These are phyloP conservation scores for Panzeria rudis DNA, from an alignment of 2,888 invertebrate species.

Conservation along the genomic window DNA sequence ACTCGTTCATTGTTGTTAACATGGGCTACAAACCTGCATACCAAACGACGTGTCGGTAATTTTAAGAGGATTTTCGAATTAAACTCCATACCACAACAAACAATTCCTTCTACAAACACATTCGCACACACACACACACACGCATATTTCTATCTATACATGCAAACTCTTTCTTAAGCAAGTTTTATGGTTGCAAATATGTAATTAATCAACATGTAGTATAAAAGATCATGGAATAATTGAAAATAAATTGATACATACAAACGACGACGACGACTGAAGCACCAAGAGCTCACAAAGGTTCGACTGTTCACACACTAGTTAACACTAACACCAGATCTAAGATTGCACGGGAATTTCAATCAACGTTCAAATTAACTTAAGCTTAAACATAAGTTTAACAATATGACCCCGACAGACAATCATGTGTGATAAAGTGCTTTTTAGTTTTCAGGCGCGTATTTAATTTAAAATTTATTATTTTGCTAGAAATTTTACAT, in stretches of 20 bases:
- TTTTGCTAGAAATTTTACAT: constrained; percentile 37
- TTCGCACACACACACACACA: neutral
- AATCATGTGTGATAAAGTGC: neutral
- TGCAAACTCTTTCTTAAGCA: neutral
- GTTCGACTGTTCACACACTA: constrained; percentile 43
- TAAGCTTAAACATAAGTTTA: constrained; percentile 38
- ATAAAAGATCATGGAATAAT: constrained; percentile 61
- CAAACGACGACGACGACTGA: neutral
- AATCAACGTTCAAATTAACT: constrained; percentile 33
- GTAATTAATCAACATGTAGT: constrained; percentile 65
- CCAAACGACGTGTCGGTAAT: constrained; percentile 68
- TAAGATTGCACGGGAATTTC: constrained; percentile 29
- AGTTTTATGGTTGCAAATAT: constrained; percentile 34
- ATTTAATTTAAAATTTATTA: constrained; percentile 58
- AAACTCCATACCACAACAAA: constrained; percentile 40
- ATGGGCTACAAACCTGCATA: constrained; percentile 57
- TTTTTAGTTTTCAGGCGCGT: neutral
- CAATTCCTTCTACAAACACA: neutral
- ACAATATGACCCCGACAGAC: constrained; percentile 9
- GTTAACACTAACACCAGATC: constrained; percentile 32
- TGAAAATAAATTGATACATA: constrained; percentile 62
- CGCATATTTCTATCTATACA: no score
- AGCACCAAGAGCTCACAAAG: constrained; percentile 1
- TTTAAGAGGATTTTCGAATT: constrained; percentile 63
- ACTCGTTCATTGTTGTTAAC: constrained; percentile 64